Evolutionary conservation across 2,888 invertebrate species (phyloP).

Genomic region (Zygogramma bicolorata): DNA sequence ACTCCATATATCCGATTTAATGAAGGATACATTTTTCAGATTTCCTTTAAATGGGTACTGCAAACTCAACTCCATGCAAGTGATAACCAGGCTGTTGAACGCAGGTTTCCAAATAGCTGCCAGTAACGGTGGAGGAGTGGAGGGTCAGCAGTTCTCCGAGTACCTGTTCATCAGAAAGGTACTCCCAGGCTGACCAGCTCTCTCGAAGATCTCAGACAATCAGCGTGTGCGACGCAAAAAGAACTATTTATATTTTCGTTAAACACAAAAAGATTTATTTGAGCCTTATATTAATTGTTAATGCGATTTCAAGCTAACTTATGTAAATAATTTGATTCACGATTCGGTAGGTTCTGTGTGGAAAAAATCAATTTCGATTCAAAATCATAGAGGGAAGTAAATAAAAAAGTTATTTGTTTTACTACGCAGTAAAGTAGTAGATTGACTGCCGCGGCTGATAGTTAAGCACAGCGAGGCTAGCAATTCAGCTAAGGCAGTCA

Average conservation of each 20-base stretch:
- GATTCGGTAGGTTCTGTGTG: not conserved
- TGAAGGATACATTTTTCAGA: conserved; percentile 27
- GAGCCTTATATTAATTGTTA: conserved; percentile 11
- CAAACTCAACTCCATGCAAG: conserved; percentile 90
- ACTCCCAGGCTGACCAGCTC: conserved; percentile 60
- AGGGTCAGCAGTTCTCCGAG: conserved; percentile 91
- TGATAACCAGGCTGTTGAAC: conserved; percentile 84
- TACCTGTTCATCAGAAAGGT: conserved; percentile 80
- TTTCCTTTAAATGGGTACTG: conserved; percentile 87
- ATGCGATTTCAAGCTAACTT: conserved; percentile 34
- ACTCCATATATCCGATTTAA: not conserved
- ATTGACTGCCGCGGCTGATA: too few relatives aligned
- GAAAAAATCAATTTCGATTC: not conserved
- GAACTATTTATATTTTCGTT: conserved; percentile 34
- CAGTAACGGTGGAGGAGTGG: conserved; percentile 88
- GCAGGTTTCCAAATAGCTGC: conserved; percentile 84
- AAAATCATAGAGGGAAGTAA: not conserved
- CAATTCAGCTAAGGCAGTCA: too few relatives aligned
- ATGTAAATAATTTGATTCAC: conserved; percentile 33
- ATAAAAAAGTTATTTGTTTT: not conserved
- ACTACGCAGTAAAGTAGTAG: too few relatives aligned
- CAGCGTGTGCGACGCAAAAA: conserved; percentile 46
- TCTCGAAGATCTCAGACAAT: conserved; percentile 47
- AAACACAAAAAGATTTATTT: conserved; percentile 17
- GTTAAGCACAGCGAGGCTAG: too few relatives aligned